Percentiles rank a stretch among this genome's conserved stretches.
Conservation (phyloP, 1,140 invertebrate species). For the Pachypsylla venusta region DNA sequence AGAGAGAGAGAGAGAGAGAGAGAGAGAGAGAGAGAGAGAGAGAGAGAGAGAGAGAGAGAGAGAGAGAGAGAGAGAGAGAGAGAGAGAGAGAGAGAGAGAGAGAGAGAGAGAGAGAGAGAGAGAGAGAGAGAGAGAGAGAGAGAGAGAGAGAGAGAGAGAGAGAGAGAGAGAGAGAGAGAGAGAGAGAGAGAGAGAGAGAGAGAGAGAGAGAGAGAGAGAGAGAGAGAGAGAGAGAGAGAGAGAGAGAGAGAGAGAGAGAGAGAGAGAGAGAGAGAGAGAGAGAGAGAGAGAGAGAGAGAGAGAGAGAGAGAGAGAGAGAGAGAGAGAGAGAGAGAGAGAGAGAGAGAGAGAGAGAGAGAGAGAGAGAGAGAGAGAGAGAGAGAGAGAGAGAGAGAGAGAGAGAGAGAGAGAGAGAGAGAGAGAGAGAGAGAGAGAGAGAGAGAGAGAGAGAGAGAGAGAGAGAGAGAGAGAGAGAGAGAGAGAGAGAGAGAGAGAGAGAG, state of each 20-base stretch:
- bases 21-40: background rate
- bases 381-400: background rate
- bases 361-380: background rate
- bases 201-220: no score
- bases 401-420: background rate
- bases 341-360: background rate
- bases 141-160: background rate
- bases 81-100: background rate
- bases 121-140: background rate
- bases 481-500: background rate
- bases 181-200: background rate
- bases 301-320: background rate
- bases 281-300: background rate
- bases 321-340: background rate
- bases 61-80: slow-evolving; percentile 3
- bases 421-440: background rate
- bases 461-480: background rate
- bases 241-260: background rate
- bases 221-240: no score
- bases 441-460: background rate
- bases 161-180: background rate
- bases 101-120: background rate
- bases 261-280: background rate
- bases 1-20: background rate
- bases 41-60: background rate